Evolutionary conservation across 2,113 vertebrate species (phyloP), one percentile per base, ranked within the genome.

Genomic region (western clawed frog (Xenopus tropicalis)): DNA sequence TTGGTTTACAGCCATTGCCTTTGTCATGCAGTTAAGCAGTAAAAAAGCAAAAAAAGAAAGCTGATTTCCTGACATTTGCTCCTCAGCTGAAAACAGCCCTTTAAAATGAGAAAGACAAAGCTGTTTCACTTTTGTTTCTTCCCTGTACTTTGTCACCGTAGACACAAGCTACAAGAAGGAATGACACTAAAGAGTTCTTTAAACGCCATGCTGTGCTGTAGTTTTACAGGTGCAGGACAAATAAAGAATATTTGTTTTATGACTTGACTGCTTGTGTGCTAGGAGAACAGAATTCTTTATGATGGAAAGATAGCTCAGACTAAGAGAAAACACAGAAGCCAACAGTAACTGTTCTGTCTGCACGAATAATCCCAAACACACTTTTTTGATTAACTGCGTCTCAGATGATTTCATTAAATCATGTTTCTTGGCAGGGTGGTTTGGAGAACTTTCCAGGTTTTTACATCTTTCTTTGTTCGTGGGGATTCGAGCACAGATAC

Each of bases 221-320:
- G 77, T 44, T 79, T 71, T 73, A 59, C 58, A 75, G 73, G 59
- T 79, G 77, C 54, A 44, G 72, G 78, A 77, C 78, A 77, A 78
- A 83, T 63, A 66, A 80, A 79, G 84, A 83, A 70, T 77, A 77
- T 59, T 82, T 83, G 77, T 80, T 83, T 80, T 82, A 77, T 82
- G 81, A 83, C 71, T 62, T 71, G 66, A 64, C 82, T 56, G 70
- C 81, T 80, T 78, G 69, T 62, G 29, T 80, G 44, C 62, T 23
- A n/a, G 73, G 65, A 11, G 66, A 77, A 68, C 58, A 37, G 74
- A 71, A 56, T 84, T 85, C 85, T 77, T 84, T 85, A 76, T 56
- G 48, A 25, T 25, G 66, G 66, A 79, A 70, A 68, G 59, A 25
- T 51, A 81, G 80, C 78, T 80, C 82, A 80, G 74, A 80, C 83